These are phyloP conservation scores for Corythucha ciliata DNA, from an alignment of 2,888 invertebrate genomes.

Conservation along the genomic window DNA sequence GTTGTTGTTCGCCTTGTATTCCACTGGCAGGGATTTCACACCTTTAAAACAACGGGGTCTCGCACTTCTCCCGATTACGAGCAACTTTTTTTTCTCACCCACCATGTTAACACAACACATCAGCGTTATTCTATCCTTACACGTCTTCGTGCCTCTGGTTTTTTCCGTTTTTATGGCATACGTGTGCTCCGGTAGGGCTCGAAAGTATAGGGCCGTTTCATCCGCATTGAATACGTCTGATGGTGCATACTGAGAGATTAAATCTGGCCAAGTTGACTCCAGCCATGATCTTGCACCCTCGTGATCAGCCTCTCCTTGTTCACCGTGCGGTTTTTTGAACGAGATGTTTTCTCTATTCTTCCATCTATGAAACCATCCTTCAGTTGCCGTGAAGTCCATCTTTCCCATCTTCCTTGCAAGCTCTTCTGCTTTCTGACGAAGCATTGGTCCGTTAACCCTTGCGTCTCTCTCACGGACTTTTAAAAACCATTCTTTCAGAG, in stretches of 20 bases:
- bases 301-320: not conserved
- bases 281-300: not conserved
- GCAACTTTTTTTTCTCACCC: slow-evolving; percentile 38
- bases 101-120: slow-evolving; percentile 33
- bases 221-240: not conserved
- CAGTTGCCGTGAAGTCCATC: slow-evolving; percentile 34
- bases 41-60: slow-evolving; percentile 38
- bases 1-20: not conserved
- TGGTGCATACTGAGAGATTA: no score
- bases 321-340: slow-evolving; percentile 30
- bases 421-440: slow-evolving; percentile 9
- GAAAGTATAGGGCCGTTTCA: not conserved
- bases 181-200: not conserved
- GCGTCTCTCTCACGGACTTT: not conserved
- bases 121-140: slow-evolving; percentile 5
- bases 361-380: slow-evolving; percentile 37
- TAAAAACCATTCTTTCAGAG: not conserved
- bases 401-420: slow-evolving; percentile 27
- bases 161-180: slow-evolving; percentile 4
- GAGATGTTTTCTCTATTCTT: slow-evolving; percentile 34
- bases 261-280: not conserved
- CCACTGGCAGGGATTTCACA: not conserved
- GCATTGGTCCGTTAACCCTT: slow-evolving; percentile 24
- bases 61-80: slow-evolving; percentile 39
- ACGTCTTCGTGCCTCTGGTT: slow-evolving; percentile 2